phyloP scores from a whole-genome alignment of 2,113 vertebrate genomes.

The Caretta caretta region DNA sequence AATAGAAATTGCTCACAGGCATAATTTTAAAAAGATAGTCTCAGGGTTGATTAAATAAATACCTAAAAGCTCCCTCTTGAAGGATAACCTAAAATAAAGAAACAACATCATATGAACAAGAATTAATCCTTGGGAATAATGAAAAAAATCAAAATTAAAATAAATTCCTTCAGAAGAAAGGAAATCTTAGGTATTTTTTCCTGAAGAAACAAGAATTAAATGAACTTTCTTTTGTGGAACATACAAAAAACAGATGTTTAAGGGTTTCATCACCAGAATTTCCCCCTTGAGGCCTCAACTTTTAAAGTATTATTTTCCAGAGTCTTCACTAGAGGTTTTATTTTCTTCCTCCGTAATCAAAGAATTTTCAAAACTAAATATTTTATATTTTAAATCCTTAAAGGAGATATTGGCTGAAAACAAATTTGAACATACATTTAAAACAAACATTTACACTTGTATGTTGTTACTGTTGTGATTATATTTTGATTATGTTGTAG shows the following conservation, averaged over 20 bases:
- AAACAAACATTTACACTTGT: not conserved
- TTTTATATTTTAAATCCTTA: not conserved
- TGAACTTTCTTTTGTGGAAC: not conserved
- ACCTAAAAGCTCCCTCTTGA: not conserved
- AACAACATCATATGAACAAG: not conserved
- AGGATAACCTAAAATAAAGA: not conserved
- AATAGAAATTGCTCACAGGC: not conserved
- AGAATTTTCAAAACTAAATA: not conserved
- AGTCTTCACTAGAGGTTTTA: not conserved
- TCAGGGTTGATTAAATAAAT: not conserved
- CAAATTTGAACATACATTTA: constrained; percentile 3
- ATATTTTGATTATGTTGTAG: not conserved
- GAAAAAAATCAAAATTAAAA: not conserved
- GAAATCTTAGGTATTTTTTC: not conserved
- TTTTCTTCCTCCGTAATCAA: not conserved
- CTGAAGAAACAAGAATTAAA: not conserved
- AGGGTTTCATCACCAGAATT: not conserved
- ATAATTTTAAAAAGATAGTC: not conserved
- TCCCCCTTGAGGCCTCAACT: not conserved
- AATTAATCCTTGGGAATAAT: not conserved
- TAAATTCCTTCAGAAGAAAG: not conserved
- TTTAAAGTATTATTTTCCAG: not conserved
- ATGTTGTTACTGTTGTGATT: not conserved
- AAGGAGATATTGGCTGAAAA: constrained; percentile 16
- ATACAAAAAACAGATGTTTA: not conserved